Conservation (phyloP, 2,113 vertebrate genomes). For the Eurypyga helias region DNA sequence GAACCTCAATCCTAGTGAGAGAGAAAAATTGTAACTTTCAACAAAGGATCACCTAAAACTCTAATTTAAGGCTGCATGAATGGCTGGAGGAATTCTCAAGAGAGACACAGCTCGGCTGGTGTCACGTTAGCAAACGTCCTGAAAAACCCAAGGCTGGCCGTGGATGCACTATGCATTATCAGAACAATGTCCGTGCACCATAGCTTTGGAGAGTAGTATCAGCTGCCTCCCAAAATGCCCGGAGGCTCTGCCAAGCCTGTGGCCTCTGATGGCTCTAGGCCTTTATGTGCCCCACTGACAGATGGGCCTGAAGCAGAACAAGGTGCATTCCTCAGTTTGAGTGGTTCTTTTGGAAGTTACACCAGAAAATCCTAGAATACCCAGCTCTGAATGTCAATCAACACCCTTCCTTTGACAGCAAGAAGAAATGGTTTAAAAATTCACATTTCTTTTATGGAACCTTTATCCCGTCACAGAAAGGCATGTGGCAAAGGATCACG, state of each 20-base stretch:
- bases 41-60: background rate
- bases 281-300: background rate
- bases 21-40: background rate
- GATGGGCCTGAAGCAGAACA: background rate
- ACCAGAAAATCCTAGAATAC: background rate
- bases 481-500: rapidly evolving
- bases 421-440: background rate
- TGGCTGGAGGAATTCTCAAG: background rate
- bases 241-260: background rate
- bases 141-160: background rate
- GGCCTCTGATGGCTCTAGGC: background rate
- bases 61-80: background rate
- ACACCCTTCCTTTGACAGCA: background rate
- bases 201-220: background rate
- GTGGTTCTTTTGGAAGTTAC: background rate
- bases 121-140: background rate
- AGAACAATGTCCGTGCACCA: background rate
- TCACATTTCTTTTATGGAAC: background rate
- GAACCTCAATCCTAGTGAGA: background rate
- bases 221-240: background rate
- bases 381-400: background rate
- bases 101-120: background rate
- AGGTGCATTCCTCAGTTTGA: rapidly evolving
- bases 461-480: background rate
- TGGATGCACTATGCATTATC: background rate